Base-by-base conservation (phyloP, 30 jellyfish, hydroid and myxozoan species). In the Catostylus mosaicus region DNA sequence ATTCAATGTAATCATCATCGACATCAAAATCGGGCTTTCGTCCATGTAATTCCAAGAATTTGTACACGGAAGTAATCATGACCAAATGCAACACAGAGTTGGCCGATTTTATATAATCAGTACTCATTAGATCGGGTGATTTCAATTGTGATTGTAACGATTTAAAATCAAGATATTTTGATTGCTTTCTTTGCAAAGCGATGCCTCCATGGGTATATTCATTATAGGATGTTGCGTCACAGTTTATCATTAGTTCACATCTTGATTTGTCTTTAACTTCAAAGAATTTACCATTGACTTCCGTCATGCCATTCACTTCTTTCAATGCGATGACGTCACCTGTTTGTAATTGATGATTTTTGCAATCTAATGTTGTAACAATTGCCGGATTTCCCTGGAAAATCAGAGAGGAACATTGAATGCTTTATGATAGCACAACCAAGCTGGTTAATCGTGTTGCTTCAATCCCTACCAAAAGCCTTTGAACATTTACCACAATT, bases 141-240 rank as follows among this genome's bases (percentile, higher is more conserved):
- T 66, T 35, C 26, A 86, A 30, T 37, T 92, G 96, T 8, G 74
- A 30, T 54, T 80, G 93, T 6, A 92, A 63, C 7, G 95, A 69
- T 26, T 54, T 12, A 82, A 85, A 87, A 31, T 80, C 73, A 30
- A 73, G 34, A 10, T n/a, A 30, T 60, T 50, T 73, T 1, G 96
- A 48, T 2, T 31, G 59, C 69, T 92, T 92, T 47, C 24, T 68
- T 85, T 86, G 75, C 23, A 64, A 23, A 34, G 87, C 78, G 50
- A 80, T 80, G 24, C 98, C 98, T n/a, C 98, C 97, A 59, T 86
- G 95, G 33, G 14, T 73, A 52, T 92, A 92, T 26, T 77, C 77
- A 22, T 30, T 19, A 80, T 65, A 85, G 18, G 86, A 18, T 22
- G 96, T 56, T 4, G 96, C 86, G 57, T 92, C 96, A 82, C 88